Evolutionary conservation across 2,797 vertebrate genomes (phyloP).

Genomic region (Tauraco hartlaubi): DNA sequence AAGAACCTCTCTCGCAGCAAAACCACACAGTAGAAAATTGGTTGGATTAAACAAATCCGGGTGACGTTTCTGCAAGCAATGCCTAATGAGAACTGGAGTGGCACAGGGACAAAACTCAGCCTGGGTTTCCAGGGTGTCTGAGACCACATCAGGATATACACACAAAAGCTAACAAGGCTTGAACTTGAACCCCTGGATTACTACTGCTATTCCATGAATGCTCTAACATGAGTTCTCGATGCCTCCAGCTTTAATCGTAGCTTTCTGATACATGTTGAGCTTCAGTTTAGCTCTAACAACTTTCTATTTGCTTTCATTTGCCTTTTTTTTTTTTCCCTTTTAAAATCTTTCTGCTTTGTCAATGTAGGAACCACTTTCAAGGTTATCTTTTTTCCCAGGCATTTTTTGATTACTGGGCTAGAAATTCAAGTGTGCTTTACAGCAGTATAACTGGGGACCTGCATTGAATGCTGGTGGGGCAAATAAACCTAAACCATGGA

Average conservation of each 20-base stretch:
- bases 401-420: background rate
- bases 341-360: background rate
- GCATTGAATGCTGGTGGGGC: background rate
- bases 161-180: slow-evolving; percentile 47
- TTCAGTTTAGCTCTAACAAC: background rate
- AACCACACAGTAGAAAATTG: background rate
- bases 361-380: background rate
- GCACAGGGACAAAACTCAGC: background rate
- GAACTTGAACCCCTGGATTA: slow-evolving; percentile 50
- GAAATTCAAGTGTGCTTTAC: background rate
- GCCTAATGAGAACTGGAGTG: background rate
- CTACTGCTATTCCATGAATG: background rate
- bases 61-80: background rate
- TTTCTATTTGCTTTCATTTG: background rate
- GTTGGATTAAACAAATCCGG: background rate
- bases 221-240: background rate
- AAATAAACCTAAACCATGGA: background rate
- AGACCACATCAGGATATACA: background rate
- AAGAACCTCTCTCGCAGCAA: slow-evolving; percentile 23
- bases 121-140: background rate
- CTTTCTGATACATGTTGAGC: background rate
- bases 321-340: background rate
- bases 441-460: background rate
- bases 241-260: background rate
- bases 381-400: background rate